Evolutionary conservation across 53 echinoderm and acorn worm genomes (phyloP).

Genomic region (Echinarachnius parma): DNA sequence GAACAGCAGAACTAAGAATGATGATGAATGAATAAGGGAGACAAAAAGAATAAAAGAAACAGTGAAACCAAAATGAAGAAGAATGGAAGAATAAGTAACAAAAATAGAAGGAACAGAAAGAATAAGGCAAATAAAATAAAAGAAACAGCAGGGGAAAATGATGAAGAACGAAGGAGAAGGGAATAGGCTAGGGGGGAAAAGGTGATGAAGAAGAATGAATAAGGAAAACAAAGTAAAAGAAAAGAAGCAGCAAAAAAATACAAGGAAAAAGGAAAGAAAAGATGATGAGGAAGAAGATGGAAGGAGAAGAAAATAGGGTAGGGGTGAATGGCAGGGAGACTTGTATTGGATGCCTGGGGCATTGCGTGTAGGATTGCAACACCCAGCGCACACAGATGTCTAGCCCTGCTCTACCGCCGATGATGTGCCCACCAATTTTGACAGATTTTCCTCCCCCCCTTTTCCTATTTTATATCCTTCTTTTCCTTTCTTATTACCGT

Average conservation of each 20-base stretch:
- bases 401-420: slow-evolving; percentile 11
- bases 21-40: background rate
- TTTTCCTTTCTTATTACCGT: background rate
- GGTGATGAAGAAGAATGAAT: too few relatives aligned
- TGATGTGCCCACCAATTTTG: slow-evolving; percentile 27
- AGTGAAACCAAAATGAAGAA: background rate
- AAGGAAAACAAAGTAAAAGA: background rate
- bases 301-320: background rate
- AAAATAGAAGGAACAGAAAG: too few relatives aligned
- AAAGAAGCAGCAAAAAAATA: background rate
- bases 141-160: background rate
- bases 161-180: background rate
- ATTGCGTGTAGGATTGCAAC: slow-evolving; percentile 29
- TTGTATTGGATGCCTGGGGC: slow-evolving; percentile 31
- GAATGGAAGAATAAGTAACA: background rate
- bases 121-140: too few relatives aligned
- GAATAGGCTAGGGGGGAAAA: too few relatives aligned
- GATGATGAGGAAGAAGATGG: too few relatives aligned
- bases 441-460: slow-evolving; percentile 22
- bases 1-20: background rate
- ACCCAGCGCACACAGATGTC: slow-evolving; percentile 42
- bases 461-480: background rate
- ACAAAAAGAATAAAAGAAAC: background rate
- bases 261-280: too few relatives aligned
- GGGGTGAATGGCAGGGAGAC: slow-evolving; percentile 43